Evolutionary conservation across 2,888 invertebrate genomes (phyloP), one percentile per base, ranked within the genome.

Genomic region (Coleophora deauratella): DNA sequence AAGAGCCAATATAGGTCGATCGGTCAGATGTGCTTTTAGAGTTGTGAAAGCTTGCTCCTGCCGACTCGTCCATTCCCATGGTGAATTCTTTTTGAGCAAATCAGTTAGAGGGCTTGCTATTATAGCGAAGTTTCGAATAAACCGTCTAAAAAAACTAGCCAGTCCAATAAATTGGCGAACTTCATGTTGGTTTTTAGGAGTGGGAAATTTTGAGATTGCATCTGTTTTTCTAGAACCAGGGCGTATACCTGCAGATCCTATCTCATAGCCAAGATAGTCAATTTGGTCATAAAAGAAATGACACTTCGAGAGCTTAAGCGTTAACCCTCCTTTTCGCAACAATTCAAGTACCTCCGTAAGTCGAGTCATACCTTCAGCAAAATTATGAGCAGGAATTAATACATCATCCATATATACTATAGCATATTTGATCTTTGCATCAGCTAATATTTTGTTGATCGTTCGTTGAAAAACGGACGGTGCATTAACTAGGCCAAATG

Each of bases 401-500:
- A 50, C 31, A 30, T 53, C 48, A 37, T 51, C 48, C 46, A 49
- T 45, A n/a, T 48, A 53, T 1, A 49, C 42, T 1, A 49, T 27
- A 1, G 44, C 41, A 33, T 27, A 46, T 31, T 47, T 49, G 27
- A 43, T 32, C 31, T 44, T 47, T 27, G 49, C 40, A 9, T 42
- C 45, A 7, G 38, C 37, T 1, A 63, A 38, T 3, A 60, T 48
- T 21, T 51, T 43, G 35, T 64, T 58, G 37, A 72, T 61, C 4
- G 64, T 52, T 27, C 59, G 45, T 39, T 70, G 66, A 43, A 69
- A 75, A 0, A 61, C 57, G 0, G 60, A 52, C 7, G 68, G 68
- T 0, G 74, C 66, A 42, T 72, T 72, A 0, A 51, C 47, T 0
- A 74, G 49, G 2, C 69, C 71, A 40, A 73, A 77, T 0, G 66